These are phyloP conservation scores for Silurus meridionalis DNA, from an alignment of 2,113 vertebrate species.

Conservation along the genomic window DNA sequence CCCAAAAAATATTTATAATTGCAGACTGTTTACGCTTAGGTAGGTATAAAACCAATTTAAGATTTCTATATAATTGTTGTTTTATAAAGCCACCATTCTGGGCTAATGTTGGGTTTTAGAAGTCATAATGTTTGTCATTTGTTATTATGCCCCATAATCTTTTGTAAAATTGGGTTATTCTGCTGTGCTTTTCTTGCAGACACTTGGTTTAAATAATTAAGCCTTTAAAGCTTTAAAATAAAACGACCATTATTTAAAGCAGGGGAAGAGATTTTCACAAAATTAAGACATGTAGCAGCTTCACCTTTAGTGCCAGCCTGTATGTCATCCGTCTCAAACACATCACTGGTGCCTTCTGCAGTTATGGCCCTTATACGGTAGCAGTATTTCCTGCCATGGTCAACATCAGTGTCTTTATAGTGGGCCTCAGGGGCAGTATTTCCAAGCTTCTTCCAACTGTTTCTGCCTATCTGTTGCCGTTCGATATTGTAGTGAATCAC, in stretches of 20 bases:
- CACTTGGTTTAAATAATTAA: not conserved
- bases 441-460: conserved; percentile 79
- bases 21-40: not conserved
- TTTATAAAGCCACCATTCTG: not conserved
- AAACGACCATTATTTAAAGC: not conserved
- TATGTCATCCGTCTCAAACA: conserved; percentile 80
- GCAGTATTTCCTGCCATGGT: conserved; percentile 80
- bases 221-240: not conserved
- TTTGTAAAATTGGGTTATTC: not conserved
- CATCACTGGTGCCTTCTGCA: conserved; percentile 73
- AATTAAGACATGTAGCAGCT: not conserved
- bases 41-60: too few species aligned
- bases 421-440: conserved; percentile 68
- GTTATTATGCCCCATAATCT: not conserved
- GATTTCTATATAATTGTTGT: not conserved
- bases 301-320: conserved; percentile 82
- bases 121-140: not conserved
- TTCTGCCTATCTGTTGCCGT: conserved; percentile 79
- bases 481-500: conserved; percentile 79
- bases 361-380: conserved; percentile 82
- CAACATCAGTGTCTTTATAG: conserved; percentile 77
- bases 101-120: not conserved
- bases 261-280: not conserved
- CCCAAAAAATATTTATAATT: not conserved
- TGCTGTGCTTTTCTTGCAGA: not conserved